Evolutionary conservation across 2,113 vertebrate species (phyloP).

Genomic region (Apistogramma diplotaenia): DNA sequence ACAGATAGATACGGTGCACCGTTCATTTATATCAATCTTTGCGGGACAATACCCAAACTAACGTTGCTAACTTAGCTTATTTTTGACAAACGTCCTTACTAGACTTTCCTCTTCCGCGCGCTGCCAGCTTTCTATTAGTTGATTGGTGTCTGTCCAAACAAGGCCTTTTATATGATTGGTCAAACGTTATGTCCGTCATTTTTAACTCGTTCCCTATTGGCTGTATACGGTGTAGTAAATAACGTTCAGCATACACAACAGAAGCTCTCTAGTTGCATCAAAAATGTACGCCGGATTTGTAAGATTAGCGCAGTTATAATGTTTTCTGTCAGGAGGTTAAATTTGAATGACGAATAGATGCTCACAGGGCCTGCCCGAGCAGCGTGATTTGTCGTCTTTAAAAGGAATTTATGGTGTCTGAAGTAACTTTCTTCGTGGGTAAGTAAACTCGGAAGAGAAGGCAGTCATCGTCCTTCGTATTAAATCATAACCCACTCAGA

Average conservation of each 20-base stretch:
- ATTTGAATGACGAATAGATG: not conserved
- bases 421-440: constrained; percentile 21
- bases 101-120: constrained; percentile 83
- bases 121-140: constrained; percentile 30
- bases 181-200: constrained; percentile 39
- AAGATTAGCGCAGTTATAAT: not conserved
- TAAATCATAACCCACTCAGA: not conserved
- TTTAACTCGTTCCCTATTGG: constrained; percentile 41
- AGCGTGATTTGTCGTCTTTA: not conserved
- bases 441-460: not conserved
- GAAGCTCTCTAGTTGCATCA: not conserved
- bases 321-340: fast-evolving
- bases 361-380: fast-evolving
- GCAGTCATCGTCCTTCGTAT: not conserved
- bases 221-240: not conserved
- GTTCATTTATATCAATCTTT: too few species aligned
- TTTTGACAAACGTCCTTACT: constrained; percentile 6
- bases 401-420: not conserved
- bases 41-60: not conserved
- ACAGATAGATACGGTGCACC: not conserved
- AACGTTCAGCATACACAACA: not conserved
- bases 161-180: constrained; percentile 38
- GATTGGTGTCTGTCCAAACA: constrained; percentile 60
- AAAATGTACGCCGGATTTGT: not conserved
- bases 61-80: constrained; percentile 51